Conservation (phyloP, 2,888 invertebrate genomes). For the Melanostoma mellinum region DNA sequence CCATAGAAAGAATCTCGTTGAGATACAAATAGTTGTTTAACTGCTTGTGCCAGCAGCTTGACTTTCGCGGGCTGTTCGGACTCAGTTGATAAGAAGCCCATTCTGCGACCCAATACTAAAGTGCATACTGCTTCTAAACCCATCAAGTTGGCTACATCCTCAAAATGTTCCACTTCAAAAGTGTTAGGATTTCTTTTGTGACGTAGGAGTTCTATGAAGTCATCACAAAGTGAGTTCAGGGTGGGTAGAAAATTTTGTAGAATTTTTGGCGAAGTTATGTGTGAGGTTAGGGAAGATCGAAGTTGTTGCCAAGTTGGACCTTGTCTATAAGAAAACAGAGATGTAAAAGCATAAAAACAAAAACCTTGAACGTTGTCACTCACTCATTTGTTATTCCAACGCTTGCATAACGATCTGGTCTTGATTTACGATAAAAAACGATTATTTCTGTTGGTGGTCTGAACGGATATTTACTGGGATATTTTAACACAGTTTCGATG, state of each 20-base stretch:
- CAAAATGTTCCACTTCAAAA: constrained; percentile 85
- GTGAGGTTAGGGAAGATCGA: constrained; percentile 88
- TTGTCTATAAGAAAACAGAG: constrained; percentile 82
- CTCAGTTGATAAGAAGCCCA: constrained; percentile 86
- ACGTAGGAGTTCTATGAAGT: constrained; percentile 87
- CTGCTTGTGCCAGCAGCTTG: constrained; percentile 87
- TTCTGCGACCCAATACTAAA: constrained; percentile 89
- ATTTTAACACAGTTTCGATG: constrained; percentile 89
- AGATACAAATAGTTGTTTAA: constrained; percentile 89
- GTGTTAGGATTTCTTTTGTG: constrained; percentile 83
- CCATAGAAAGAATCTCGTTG: constrained; percentile 92
- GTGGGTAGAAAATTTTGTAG: constrained; percentile 89
- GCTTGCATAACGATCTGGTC: constrained; percentile 91
- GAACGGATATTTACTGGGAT: constrained; percentile 88
- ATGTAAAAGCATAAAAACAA: too few relatives aligned
- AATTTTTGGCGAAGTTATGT: constrained; percentile 89
- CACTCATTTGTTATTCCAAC: constrained; percentile 92
- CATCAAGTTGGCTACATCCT: constrained; percentile 89
- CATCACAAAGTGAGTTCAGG: constrained; percentile 89
- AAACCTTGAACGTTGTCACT: constrained; percentile 78
- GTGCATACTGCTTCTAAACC: constrained; percentile 92
- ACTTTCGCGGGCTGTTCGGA: constrained; percentile 84
- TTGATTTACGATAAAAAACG: constrained; percentile 87
- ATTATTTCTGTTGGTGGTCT: constrained; percentile 92
- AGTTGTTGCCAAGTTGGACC: constrained; percentile 91